Evolutionary conservation across 30 jellyfish, hydroid and myxozoan species (phyloP), one percentile per base, ranked within the genome.

Genomic region (Euphysa ruthae): DNA sequence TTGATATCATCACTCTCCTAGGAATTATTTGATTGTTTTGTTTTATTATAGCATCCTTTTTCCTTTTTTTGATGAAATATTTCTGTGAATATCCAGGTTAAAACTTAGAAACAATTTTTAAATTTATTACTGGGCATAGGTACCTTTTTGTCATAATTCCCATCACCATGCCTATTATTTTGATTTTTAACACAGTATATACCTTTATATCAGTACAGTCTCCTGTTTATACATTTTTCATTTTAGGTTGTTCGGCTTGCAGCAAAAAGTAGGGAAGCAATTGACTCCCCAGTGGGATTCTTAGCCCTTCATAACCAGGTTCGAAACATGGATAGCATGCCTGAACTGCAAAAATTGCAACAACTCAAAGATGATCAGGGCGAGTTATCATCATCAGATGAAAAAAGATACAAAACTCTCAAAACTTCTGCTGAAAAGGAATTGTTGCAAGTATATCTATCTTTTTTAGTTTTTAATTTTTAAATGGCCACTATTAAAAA

Each of bases 331-430:
- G 95, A 91, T 22, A 74, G 93, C 12, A 89, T 89, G 94, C 98
- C 98, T 8, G 98, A 89, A 61, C 79, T 89, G 55, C 92, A 77
- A 38, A 82, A 83, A 63, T 65, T 91, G 71, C 95, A 84, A 61
- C 95, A 89, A 78, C 73, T 91, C 61, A 91, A 91, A 69, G 95
- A 91, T 52, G 95, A 91, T n/a, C 99, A 91, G 60, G 99, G 99
- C 2, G 99, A 77, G 62, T 52, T 91, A 44, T 82, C 99, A 26
- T 83, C 95, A 25, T 77, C 95, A 25, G 99, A 91, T 33, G 95
- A 82, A 70, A 82, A 91, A 68, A 69, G 95, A 31, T 91, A 82
- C 86, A 91, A 77, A 43, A 70, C 95, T 7, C 64, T 91, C 69
- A 77, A 77, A 49, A 70, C 95, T n/a, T 84, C 86, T 38, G 95